Evolutionary conservation across 1,140 invertebrate genomes (phyloP).

Genomic region (Solen grandis): DNA sequence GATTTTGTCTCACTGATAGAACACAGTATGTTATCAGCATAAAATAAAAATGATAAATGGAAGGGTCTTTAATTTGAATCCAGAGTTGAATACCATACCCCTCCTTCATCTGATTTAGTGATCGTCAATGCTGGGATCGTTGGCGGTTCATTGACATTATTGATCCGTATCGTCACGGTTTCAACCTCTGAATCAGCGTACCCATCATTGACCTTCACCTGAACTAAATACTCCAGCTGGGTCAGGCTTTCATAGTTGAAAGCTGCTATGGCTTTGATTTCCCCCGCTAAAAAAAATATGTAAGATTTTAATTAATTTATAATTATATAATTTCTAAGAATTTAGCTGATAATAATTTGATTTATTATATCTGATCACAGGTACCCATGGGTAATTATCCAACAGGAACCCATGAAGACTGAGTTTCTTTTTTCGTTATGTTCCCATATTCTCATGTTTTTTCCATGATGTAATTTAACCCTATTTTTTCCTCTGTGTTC

Average conservation of each 20-base stretch:
- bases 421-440: neutral
- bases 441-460: neutral
- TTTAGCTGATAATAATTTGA: too few relatives aligned
- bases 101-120: constrained; percentile 31
- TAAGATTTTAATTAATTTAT: too few relatives aligned
- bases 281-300: constrained; percentile 28
- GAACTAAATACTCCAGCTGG: constrained; percentile 5
- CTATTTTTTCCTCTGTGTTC: too few relatives aligned
- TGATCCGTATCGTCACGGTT: constrained; percentile 10
- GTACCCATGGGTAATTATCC: too few relatives aligned
- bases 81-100: too few relatives aligned
- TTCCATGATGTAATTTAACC: too few relatives aligned
- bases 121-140: neutral
- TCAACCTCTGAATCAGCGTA: constrained; percentile 8
- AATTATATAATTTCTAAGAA: too few relatives aligned
- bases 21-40: too few relatives aligned
- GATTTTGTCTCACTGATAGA: too few relatives aligned
- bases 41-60: too few relatives aligned
- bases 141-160: constrained; percentile 44
- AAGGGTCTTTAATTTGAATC: too few relatives aligned
- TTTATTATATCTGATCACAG: too few relatives aligned
- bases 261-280: constrained; percentile 1
- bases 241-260: constrained; percentile 32
- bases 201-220: constrained; percentile 27
- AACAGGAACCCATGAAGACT: neutral